Conservation (phyloP, 2,888 invertebrate genomes). For the Eulithis testata region DNA sequence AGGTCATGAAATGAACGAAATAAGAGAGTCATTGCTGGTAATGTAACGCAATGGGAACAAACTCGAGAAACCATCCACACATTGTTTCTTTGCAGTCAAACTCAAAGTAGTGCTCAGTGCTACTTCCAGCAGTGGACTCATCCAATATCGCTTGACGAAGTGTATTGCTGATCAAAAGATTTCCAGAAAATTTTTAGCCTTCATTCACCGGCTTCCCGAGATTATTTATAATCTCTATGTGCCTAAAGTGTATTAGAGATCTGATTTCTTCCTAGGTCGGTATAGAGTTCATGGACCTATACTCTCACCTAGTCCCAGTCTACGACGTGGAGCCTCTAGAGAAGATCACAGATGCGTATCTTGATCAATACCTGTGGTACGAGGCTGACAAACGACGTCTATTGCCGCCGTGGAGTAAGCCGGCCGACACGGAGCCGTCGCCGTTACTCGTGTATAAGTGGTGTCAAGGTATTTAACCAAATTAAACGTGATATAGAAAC, state of each 20-base stretch:
- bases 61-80: too few relatives aligned
- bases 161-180: too few relatives aligned
- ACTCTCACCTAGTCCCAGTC: slow-evolving; percentile 99
- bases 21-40: too few relatives aligned
- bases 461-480: slow-evolving; percentile 93
- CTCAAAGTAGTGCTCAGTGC: too few relatives aligned
- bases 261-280: slow-evolving; percentile 87
- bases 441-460: slow-evolving; percentile 97
- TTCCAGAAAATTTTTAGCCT: too few relatives aligned
- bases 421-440: slow-evolving; percentile 98
- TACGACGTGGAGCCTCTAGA: slow-evolving; percentile 99
- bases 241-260: background rate
- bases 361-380: slow-evolving; percentile 99
- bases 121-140: too few relatives aligned
- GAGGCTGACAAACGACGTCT: slow-evolving; percentile 99
- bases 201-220: too few relatives aligned
- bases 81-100: too few relatives aligned
- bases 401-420: slow-evolving; percentile 99
- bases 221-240: too few relatives aligned
- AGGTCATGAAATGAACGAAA: too few relatives aligned
- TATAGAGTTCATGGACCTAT: slow-evolving; percentile 99
- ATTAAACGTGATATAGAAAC: background rate
- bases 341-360: slow-evolving; percentile 99
- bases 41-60: too few relatives aligned
- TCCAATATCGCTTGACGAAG: too few relatives aligned